Evolutionary conservation across 2,113 vertebrate species (phyloP), one percentile per base, ranked within the genome.

Genomic region (Oryzias melastigma): DNA sequence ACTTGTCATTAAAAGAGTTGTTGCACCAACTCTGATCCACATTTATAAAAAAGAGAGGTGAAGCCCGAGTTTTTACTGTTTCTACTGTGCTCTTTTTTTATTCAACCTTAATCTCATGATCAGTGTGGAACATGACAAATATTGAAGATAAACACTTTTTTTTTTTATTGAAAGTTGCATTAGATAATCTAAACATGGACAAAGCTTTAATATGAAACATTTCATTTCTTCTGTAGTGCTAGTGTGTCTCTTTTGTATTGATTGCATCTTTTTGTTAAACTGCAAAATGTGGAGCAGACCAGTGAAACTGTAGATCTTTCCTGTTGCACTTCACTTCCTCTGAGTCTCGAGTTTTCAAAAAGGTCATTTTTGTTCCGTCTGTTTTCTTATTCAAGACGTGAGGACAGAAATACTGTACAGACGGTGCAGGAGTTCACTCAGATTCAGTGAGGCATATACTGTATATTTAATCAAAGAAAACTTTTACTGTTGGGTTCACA

Each of bases 391-490:
- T 58, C 54, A 25, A 73, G 40, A 75, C 10, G 15, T 64, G 58
- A 85, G n/a, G 44, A 76, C 48, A 71, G 52, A 65, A 59, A 75
- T 41, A 62, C 56, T 56, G 52, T 49, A 22, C 58, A 46, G 56
- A 65, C 50, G 22, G 19, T 53, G 42, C 43, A 77, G 52, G 68
- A 71, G 29, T 75, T 68, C 75, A 62, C 67, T 74, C 72, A 62
- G 18, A 73, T 69, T 81, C 69, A 87, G 50, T 65, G 66, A 52
- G 54, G 65, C 58, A 68, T 17, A 7, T 51, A 18, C 61, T 71
- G 62, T 83, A 68, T 80, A 73, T 89, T 85, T 85, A 73, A 77
- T 78, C 61, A 77, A 47, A 58, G 52, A 54, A 48, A 70, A 73
- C 55, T 49, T 63, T 58, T 80, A 67, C 74, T 62, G 58, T 58